phyloP scores from a whole-genome alignment of 2,888 invertebrate species.

The Penaeus monodon region DNA sequence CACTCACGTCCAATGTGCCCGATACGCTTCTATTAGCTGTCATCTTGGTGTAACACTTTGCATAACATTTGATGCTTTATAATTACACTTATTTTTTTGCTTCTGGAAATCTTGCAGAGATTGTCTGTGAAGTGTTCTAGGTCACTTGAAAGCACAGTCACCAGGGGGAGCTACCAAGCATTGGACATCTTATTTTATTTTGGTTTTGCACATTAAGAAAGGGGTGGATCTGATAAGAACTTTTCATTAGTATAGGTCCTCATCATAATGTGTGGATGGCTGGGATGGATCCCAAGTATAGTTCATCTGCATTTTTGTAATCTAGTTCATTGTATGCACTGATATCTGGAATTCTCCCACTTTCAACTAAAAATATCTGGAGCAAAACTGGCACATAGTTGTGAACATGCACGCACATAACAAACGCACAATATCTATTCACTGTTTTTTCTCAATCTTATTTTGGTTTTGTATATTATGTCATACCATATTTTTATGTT shows the following conservation, averaged over 20 bases:
- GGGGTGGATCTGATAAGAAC: conserved; percentile 33
- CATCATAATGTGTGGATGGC: neutral
- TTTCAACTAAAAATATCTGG: conserved; percentile 6
- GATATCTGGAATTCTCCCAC: conserved; percentile 22
- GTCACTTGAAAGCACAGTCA: conserved; percentile 32
- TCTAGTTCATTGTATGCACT: neutral
- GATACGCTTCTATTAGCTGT: conserved; percentile 28
- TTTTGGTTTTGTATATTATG: too few species aligned
- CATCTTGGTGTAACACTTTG: conserved; percentile 34
- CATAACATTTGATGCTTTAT: conserved; percentile 46
- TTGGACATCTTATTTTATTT: conserved; percentile 44
- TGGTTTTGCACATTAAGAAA: conserved; percentile 44
- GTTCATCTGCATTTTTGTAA: neutral
- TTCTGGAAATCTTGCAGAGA: conserved; percentile 19
- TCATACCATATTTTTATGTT: too few species aligned
- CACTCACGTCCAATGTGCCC: conserved; percentile 22
- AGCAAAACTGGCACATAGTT: conserved; percentile 1
- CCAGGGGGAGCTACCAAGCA: conserved; percentile 40
- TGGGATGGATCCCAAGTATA: conserved; percentile 5
- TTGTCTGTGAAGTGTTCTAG: too few species aligned
- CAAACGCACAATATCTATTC: neutral
- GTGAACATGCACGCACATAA: conserved; percentile 8
- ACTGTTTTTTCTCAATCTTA: neutral
- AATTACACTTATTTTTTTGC: conserved; percentile 27
- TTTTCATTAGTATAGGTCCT: conserved; percentile 1